Conservation (phyloP, 2,797 vertebrate species). For the Otolemur crassicaudatus region DNA sequence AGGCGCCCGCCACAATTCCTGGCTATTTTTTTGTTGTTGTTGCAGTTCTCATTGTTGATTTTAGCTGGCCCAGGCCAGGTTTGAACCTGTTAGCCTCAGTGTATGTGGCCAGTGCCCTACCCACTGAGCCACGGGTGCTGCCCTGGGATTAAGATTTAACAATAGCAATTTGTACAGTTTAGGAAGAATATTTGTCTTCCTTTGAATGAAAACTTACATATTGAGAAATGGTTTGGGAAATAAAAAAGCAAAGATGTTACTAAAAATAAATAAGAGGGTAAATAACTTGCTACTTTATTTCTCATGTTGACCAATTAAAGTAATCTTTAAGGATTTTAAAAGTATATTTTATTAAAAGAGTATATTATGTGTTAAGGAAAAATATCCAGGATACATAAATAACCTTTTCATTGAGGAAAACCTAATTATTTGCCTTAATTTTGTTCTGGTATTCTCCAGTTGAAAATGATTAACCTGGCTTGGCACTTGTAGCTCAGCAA, state of each 20-base stretch:
- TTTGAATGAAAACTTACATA: slow-evolving; percentile 33
- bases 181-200: slow-evolving; percentile 34
- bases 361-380: slow-evolving; percentile 20
- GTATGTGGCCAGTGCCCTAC: too few relatives aligned
- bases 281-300: slow-evolving; percentile 33
- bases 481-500: too few relatives aligned
- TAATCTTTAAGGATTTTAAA: slow-evolving; percentile 53
- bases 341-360: background rate
- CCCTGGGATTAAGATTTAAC: slow-evolving; percentile 39
- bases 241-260: slow-evolving; percentile 44
- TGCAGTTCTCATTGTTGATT: too few relatives aligned
- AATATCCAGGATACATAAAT: background rate
- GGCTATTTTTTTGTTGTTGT: too few relatives aligned
- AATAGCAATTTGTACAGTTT: slow-evolving; percentile 31
- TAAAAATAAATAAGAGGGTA: slow-evolving; percentile 33
- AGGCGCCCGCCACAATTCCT: too few relatives aligned
- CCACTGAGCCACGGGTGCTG: too few relatives aligned
- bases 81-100: too few relatives aligned
- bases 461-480: slow-evolving; percentile 32
- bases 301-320: slow-evolving; percentile 27
- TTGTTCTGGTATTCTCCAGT: slow-evolving; percentile 25
- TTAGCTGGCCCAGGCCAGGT: too few relatives aligned
- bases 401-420: slow-evolving; percentile 44
- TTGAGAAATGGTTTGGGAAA: slow-evolving; percentile 35
- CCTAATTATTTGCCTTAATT: slow-evolving; percentile 44